A percentile compares a stretch with the other conserved stretches of the same genome.
Evolutionary conservation across 2,113 vertebrate genomes (phyloP).

Genomic region (Siniperca chuatsi): DNA sequence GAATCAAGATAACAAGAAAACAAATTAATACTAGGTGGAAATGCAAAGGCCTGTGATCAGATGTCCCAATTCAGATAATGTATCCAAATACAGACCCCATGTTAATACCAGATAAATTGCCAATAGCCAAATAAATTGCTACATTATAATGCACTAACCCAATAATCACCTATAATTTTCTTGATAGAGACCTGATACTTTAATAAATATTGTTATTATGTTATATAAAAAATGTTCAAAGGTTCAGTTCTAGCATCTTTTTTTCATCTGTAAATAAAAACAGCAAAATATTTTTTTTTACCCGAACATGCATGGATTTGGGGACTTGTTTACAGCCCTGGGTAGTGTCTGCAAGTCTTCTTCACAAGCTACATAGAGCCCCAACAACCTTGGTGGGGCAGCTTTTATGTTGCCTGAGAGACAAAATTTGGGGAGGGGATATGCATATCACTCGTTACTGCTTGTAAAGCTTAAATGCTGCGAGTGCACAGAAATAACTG

Average conservation of each 20-base stretch:
- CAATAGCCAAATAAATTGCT: no score
- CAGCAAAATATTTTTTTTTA: background rate
- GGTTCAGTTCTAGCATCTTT: no score
- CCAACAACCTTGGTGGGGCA: background rate
- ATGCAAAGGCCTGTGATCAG: no score
- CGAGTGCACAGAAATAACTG: background rate
- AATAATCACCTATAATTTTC: background rate
- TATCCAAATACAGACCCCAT: no score
- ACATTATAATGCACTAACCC: background rate
- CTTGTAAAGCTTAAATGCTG: background rate
- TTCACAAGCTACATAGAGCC: background rate
- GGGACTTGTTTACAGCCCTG: background rate
- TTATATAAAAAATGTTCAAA: no score
- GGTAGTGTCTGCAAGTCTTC: background rate
- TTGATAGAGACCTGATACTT: no score
- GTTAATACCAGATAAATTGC: no score
- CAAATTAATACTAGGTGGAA: no score
- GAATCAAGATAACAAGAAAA: no score
- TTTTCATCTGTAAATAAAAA: background rate
- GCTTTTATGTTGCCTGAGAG: background rate
- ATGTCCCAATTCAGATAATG: no score
- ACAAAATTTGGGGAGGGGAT: background rate
- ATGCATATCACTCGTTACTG: background rate
- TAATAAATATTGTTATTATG: no score
- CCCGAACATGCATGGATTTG: background rate